A percentile compares a stretch with the other conserved stretches of the same genome.
phyloP scores from a whole-genome alignment of 2,113 vertebrate genomes.

The Microcebus tavaratra region DNA sequence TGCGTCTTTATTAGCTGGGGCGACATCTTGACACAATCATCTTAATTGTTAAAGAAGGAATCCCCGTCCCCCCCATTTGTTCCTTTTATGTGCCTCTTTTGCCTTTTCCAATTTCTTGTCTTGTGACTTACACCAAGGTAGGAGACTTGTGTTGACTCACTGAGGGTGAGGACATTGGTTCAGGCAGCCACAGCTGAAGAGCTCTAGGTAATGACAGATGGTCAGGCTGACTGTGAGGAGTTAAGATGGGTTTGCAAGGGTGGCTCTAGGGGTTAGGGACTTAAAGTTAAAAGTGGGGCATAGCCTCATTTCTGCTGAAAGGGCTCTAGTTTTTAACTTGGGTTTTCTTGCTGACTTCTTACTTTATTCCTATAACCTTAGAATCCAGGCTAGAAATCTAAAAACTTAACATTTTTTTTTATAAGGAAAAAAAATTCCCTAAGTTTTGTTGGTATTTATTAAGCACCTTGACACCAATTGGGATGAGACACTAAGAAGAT shows the following conservation, averaged over 20 bases:
- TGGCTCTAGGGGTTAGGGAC: neutral
- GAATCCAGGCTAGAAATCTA: neutral
- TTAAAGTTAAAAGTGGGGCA: neutral
- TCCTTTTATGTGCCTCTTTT: neutral
- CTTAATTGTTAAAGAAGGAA: neutral
- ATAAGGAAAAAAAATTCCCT: neutral
- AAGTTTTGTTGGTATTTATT: neutral
- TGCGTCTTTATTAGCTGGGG: neutral
- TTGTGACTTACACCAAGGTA: neutral
- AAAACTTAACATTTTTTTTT: neutral
- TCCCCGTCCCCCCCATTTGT: neutral
- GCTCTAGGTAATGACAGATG: neutral
- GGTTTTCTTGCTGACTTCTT: neutral
- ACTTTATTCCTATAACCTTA: neutral
- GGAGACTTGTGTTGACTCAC: neutral
- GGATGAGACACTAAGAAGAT: neutral
- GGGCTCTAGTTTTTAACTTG: constrained; percentile 1
- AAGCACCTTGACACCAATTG: neutral
- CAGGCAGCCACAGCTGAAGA: neutral
- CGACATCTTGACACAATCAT: neutral
- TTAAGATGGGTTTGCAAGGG: neutral
- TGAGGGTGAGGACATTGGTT: neutral
- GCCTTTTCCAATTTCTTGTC: neutral
- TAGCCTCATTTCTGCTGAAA: neutral
- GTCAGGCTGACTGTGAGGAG: neutral